Evolutionary conservation across 2,797 vertebrate genomes (phyloP), one percentile per base, ranked within the genome.

Genomic region (Nothura maculosa): DNA sequence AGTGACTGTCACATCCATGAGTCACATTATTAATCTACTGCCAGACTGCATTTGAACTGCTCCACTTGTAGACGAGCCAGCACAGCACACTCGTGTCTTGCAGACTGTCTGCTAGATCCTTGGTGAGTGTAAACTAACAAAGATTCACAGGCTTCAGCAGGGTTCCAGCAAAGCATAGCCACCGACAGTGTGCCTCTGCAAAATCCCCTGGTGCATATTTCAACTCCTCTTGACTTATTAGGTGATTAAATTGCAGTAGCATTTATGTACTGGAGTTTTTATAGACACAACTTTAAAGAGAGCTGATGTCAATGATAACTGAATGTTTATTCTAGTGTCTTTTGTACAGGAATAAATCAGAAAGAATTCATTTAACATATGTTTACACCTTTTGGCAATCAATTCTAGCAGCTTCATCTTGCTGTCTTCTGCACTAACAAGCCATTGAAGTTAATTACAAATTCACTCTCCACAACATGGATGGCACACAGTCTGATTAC

Each of bases 1-100:
- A 42, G 58, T 0, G 2, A 93, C 92, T 96, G 95, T 94, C 91
- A 94, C 69, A 91, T 94, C 82, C 63, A 43, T 87, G 85, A 91
- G 82, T 78, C 85, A 96, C 87, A 25, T 92, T 95, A 91, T 95
- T 94, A 93, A 95, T 96, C 79, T 89, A 81, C 47, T 83, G 76
- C 73, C 91, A 93, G 87, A 89, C 81, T 70, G 54, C 36, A 12
- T 92, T 94, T 95, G 87, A 93, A 93, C 87, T 82, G 54, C 62
- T 85, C 66, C 64, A 45, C 32, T 96, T 89, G 63, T 77, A 76
- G 80, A 77, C 68, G 57, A 89, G 84, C 86, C 93, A 92, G 68
- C 32, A 74, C 16, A 34, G 62, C 82, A 54, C 58, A 40, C 40
- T 34, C 28, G 6, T 9, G 60, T 87, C 85, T 87, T 89, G 19